These are phyloP conservation scores for Illadopsis cleaveri DNA, from an alignment of 2,113 vertebrate genomes.

Conservation along the genomic window DNA sequence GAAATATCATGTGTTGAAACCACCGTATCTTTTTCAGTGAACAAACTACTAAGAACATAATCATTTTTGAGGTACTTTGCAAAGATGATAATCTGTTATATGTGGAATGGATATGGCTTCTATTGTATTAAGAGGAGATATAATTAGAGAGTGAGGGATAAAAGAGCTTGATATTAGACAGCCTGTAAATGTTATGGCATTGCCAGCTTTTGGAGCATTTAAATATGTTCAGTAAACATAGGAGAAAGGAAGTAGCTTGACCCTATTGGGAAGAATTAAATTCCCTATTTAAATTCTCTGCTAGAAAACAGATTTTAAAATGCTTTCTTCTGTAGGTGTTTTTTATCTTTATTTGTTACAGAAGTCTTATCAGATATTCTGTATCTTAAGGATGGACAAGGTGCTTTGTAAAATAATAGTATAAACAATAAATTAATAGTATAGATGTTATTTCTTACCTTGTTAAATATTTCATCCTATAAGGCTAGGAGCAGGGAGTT, in stretches of 20 bases:
- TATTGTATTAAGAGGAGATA: background rate
- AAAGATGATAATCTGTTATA: background rate
- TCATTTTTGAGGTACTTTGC: background rate
- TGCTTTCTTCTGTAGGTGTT: background rate
- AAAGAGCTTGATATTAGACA: background rate
- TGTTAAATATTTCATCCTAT: background rate
- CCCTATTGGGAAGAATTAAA: background rate
- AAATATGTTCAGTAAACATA: background rate
- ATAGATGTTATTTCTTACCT: background rate
- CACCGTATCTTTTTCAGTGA: background rate
- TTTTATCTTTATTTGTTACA: background rate
- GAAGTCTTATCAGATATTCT: background rate
- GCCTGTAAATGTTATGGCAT: background rate
- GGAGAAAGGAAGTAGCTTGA: background rate
- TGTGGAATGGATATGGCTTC: background rate
- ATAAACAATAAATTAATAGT: background rate
- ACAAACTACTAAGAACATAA: background rate
- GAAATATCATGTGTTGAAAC: conserved; percentile 5
- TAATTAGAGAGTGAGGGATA: background rate
- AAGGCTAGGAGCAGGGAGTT: background rate
- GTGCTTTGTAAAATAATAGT: background rate
- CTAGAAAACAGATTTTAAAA: background rate
- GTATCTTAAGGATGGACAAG: background rate
- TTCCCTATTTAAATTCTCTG: background rate
- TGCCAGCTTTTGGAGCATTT: background rate